Evolutionary conservation across 2,113 vertebrate genomes (phyloP).

Genomic region (Oncorhynchus masou): DNA sequence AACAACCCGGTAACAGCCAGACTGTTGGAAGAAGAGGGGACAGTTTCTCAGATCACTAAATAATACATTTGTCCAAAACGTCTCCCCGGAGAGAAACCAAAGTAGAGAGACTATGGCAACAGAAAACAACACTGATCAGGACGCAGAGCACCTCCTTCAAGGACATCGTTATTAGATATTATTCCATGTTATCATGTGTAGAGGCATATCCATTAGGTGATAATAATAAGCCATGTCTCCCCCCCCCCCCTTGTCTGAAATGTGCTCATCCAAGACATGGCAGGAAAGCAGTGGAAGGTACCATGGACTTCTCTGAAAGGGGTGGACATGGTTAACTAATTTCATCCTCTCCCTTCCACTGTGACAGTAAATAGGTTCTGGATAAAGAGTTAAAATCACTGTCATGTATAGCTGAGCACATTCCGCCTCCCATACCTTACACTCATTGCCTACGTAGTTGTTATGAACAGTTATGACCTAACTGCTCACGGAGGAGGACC

Average conservation of each 20-base stretch:
- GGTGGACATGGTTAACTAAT: constrained; percentile 46
- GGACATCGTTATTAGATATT: constrained; percentile 41
- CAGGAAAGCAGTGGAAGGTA: constrained; percentile 32
- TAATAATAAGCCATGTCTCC: constrained; percentile 49
- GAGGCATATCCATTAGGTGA: constrained; percentile 62
- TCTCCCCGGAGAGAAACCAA: constrained; percentile 60
- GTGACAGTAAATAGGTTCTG: constrained; percentile 11
- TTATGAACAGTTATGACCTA: constrained; percentile 42
- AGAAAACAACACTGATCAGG: constrained; percentile 62
- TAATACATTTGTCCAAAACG: constrained; percentile 69
- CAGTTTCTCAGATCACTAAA: constrained; percentile 70
- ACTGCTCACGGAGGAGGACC: neutral
- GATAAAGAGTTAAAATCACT: constrained; percentile 59
- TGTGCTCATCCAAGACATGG: constrained; percentile 31
- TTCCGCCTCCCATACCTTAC: constrained; percentile 10
- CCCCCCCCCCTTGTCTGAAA: constrained; percentile 3
- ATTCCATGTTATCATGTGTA: constrained; percentile 56
- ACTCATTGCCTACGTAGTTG: constrained; percentile 43
- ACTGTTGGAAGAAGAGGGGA: constrained; percentile 73
- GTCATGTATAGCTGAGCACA: constrained; percentile 75
- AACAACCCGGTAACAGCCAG: constrained; percentile 78
- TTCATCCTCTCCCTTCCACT: constrained; percentile 34
- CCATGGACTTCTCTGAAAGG: constrained; percentile 41
- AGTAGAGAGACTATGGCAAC: constrained; percentile 62
- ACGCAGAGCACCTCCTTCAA: constrained; percentile 41